Evolutionary conservation across 2,797 vertebrate species (phyloP).

Genomic region (Microchirus variegatus): DNA sequence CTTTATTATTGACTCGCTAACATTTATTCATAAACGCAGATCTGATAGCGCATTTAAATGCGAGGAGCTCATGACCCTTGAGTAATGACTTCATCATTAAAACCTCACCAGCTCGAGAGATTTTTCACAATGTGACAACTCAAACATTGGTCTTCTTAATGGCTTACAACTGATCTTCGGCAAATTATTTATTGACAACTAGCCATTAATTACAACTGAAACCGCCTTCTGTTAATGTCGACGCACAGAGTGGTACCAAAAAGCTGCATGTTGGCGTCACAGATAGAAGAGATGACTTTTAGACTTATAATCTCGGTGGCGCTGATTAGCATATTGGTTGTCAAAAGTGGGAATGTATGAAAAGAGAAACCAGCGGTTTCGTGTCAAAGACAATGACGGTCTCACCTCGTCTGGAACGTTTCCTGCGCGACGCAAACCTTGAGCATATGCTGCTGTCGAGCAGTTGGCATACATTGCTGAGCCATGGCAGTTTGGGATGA

Average conservation of each 20-base stretch:
- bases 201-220: neutral
- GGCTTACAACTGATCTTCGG: neutral
- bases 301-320: neutral
- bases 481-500: constrained; percentile 42
- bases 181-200: neutral
- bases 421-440: constrained; percentile 29
- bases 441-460: constrained; percentile 48
- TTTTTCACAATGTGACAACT: neutral
- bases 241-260: neutral
- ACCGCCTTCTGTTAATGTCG: neutral
- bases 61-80: neutral
- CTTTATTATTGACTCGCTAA: neutral
- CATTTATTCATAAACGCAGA: constrained; percentile 7
- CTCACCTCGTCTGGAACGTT: constrained; percentile 44
- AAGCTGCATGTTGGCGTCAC: neutral
- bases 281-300: neutral
- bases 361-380: constrained; percentile 24
- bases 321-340: constrained; percentile 19
- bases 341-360: constrained; percentile 15
- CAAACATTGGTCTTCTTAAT: neutral
- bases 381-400: constrained; percentile 34
- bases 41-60: too few relatives aligned
- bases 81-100: constrained; percentile 2
- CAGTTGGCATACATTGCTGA: constrained; percentile 40
- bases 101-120: constrained; percentile 1